A percentile compares a stretch with the other conserved stretches of the same genome.
Evolutionary conservation across 2,797 vertebrate species (phyloP).

Genomic region (Pogonophryne albipinna): DNA sequence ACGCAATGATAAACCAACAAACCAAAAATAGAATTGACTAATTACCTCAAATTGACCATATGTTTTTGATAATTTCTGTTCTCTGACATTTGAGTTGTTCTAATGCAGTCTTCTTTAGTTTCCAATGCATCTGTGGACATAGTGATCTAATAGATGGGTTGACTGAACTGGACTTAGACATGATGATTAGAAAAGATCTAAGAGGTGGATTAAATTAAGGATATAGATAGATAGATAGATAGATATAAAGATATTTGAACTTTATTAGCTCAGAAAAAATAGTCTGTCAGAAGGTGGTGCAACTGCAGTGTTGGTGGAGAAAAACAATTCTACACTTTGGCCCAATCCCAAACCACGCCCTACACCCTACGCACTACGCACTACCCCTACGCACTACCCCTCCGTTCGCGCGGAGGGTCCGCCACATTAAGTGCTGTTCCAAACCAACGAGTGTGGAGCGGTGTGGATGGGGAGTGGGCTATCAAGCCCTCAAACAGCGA

Average conservation of each 20-base stretch:
- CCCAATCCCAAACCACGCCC: too few relatives aligned
- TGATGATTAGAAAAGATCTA: too few relatives aligned
- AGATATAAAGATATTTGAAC: not conserved
- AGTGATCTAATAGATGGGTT: not conserved
- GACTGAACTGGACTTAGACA: not conserved
- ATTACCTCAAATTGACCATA: not conserved
- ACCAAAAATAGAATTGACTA: not conserved
- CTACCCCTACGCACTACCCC: accelerated
- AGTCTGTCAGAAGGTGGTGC: not conserved
- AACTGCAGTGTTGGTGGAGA: not conserved
- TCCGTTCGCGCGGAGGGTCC: too few relatives aligned
- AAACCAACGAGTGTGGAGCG: too few relatives aligned
- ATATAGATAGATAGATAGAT: too few relatives aligned
- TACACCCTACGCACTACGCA: too few relatives aligned
- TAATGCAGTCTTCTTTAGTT: not conserved
- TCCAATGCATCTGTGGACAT: not conserved
- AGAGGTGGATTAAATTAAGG: not conserved
- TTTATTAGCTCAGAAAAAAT: not conserved
- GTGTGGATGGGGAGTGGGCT: too few relatives aligned
- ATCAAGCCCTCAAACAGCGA: too few relatives aligned
- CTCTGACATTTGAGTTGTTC: not conserved
- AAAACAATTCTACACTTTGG: not conserved
- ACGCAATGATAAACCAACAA: not conserved
- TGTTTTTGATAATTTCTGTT: not conserved
- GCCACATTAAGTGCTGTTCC: too few relatives aligned